Base-by-base conservation (phyloP, 2,888 invertebrate species). In the Drosophila monieri region DNA sequence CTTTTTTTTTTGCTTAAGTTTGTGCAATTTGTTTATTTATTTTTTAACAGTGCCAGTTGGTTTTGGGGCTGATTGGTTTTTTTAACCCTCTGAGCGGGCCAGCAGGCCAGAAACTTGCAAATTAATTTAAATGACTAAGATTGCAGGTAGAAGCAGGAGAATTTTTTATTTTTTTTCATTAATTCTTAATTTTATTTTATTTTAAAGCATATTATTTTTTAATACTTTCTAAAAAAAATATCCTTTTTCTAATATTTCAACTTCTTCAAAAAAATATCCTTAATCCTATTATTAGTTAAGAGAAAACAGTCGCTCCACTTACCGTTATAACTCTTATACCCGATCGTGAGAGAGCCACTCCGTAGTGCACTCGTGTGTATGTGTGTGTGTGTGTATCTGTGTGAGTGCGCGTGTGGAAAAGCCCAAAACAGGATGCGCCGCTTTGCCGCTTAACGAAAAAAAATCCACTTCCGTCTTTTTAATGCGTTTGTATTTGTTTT, bases 401-500 rank as follows among this genome's bases (percentile, higher is more conserved):
- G 53, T 57, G 44, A 21, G 58, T 27, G 32, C 51, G 62, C 37
- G 35, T 58, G 55, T 60, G 55, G 51, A 57, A 78, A 75, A 73
- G 68, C 77, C 73, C 61, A 75, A 81, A 64, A 84, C 85, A 78
- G 81, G 81, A 81, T 78, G 64, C 80, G 70, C 58, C 48, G 80
- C 76, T 77, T 77, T 74, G 59, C 54, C 51, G 71, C 70, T 65
- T 65, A 49, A 54, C 59, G 55, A 46, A 69, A 48, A 30, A 60
- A 69, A 73, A 73, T 71, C 57, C 74, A 80, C 80, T 81, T 81
- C 85, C 81, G 77, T 80, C 80, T 85, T 68, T 71, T 59, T 41
- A 56, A 70, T 61, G 69, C 61, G 55, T 55, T 60, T 55, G 23
- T 14, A 35, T 39, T 54, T 53, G 12, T 30, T 59, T 43, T 58